phyloP scores from a whole-genome alignment of 1,140 invertebrate species.

The Camponotus vicinus region DNA sequence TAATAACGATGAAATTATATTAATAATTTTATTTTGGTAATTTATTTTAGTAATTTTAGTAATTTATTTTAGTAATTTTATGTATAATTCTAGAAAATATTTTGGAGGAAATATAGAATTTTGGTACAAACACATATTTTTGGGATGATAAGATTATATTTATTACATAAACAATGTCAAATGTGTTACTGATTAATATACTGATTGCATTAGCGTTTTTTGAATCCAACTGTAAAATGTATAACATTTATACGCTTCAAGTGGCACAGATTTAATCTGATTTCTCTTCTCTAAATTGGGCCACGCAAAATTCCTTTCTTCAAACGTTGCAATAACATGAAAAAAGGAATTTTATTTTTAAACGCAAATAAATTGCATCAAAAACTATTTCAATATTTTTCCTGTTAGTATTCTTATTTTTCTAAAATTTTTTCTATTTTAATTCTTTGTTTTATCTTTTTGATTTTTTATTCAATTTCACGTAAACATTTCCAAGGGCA shows the following conservation, averaged over 20 bases:
- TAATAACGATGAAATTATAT: not conserved
- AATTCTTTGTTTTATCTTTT: not conserved
- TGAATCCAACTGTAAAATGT: not conserved
- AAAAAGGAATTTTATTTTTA: not conserved
- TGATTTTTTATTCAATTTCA: too few species aligned
- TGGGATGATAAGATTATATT: constrained; percentile 3
- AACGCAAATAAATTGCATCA: too few species aligned
- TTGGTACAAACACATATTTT: not conserved
- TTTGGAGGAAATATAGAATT: not conserved
- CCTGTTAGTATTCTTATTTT: not conserved
- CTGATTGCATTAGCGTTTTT: constrained; percentile 11
- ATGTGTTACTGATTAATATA: not conserved
- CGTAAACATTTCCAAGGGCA: not conserved
- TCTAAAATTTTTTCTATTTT: not conserved
- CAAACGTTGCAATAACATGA: not conserved
- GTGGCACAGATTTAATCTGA: not conserved
- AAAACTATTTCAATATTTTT: not conserved
- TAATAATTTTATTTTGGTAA: not conserved
- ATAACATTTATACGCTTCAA: not conserved
- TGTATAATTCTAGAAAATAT: not conserved
- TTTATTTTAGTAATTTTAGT: too few species aligned
- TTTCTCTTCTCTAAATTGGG: not conserved
- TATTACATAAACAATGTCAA: not conserved
- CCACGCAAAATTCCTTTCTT: not conserved
- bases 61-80: too few species aligned